A percentile compares a stretch with the other conserved stretches of the same genome.
Conservation (phyloP, 2,888 invertebrate species). For the Aethes cnicana region DNA sequence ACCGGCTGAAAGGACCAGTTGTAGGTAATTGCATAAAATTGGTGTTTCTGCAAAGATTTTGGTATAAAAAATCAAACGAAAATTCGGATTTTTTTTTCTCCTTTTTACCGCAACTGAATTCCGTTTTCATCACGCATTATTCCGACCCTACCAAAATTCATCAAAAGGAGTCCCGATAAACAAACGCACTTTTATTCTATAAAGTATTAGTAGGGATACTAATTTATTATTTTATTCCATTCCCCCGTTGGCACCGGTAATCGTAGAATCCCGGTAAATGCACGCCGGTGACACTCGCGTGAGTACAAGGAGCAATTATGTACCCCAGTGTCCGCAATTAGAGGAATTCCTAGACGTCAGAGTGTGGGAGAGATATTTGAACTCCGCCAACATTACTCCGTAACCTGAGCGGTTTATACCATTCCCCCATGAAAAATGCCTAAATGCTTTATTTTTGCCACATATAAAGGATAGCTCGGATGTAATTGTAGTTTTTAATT, state of each 20-base stretch:
- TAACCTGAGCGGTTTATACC: constrained; percentile 34
- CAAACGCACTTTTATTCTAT: too few species aligned
- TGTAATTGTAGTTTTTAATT: constrained; percentile 35
- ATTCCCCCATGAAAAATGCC: constrained; percentile 34
- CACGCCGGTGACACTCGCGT: constrained; percentile 32
- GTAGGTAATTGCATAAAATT: too few species aligned
- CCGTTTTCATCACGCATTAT: too few species aligned
- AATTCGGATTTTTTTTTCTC: too few species aligned
- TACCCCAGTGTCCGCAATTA: constrained; percentile 55
- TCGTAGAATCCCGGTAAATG: constrained; percentile 19
- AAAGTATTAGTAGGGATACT: too few species aligned
- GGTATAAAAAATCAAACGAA: too few species aligned
- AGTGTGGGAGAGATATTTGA: constrained; percentile 67
- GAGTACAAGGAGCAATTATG: constrained; percentile 45
- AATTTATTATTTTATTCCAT: neutral
- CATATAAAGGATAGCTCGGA: constrained; percentile 33
- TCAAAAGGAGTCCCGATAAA: too few species aligned
- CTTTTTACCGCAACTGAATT: too few species aligned
- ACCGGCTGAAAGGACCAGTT: too few species aligned
- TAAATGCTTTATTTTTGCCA: constrained; percentile 34
- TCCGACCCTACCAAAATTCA: too few species aligned
- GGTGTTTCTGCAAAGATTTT: too few species aligned
- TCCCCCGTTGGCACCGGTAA: constrained; percentile 14
- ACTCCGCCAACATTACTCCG: constrained; percentile 44
- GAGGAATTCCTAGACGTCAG: constrained; percentile 55